Evolutionary conservation across 2,113 vertebrate genomes (phyloP), one percentile per base, ranked within the genome.

Genomic region (Diadophis punctatus): DNA sequence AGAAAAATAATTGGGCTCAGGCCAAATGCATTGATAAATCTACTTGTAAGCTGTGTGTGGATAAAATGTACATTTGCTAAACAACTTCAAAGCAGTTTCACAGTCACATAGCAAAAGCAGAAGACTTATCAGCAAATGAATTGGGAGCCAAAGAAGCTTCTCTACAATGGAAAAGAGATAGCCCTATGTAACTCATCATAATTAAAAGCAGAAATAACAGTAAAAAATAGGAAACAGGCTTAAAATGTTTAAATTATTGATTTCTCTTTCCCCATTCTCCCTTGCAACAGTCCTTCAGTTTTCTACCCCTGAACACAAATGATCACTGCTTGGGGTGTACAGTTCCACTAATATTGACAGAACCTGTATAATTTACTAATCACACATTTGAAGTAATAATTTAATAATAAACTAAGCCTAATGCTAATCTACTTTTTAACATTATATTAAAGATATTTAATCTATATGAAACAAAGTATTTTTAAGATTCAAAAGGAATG

Each of bases 401-500:
- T 74, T 84, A 23, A 34, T 4, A 18, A 55, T 85, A 43, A 43
- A 53, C 16, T 56, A 91, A 16, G 43, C 86, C 30, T 63, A 16
- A 58, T 22, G 43, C 7, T 34, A 8, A 16, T 27, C 56, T 63
- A 8, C 43, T n/a, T 60, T 86, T 52, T n/a, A 58, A 86, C 23
- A 27, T 25, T 56, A 52, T 85, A 8, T 12, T 63, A 39, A 86
- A 86, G 1, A 27, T 39, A 87, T 20, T n/a, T 90, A 80, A 53
- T 39, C 46, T 63, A 60, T 30, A 43, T n/a, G 12, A 55, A 30
- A 30, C 39, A 58, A 30, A 60, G 1, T 93, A 90, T 90, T 85
- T 89, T 8, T 90, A 84, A 94, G 90, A 48, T 90, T 93, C 58
- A 74, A 74, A 88, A 52, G 92, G 46, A 96, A 56, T 18, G 55